Evolutionary conservation across 2,113 vertebrate genomes (phyloP).

Genomic region (Sclerurus mexicanus): DNA sequence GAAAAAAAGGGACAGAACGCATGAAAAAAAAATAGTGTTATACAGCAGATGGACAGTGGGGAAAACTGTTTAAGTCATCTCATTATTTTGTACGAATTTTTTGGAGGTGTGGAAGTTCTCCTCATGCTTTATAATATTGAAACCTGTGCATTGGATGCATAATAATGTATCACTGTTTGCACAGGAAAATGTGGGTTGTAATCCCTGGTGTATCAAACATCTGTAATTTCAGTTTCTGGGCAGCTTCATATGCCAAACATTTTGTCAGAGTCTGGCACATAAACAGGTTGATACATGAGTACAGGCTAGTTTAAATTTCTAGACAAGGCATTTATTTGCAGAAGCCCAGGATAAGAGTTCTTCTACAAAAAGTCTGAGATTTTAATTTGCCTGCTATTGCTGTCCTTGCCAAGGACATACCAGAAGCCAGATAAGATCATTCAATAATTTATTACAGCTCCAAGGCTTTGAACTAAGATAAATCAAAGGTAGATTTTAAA

Average conservation of each 20-base stretch:
- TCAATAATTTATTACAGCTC: constrained; percentile 24
- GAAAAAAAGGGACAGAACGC: background rate
- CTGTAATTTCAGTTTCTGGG: background rate
- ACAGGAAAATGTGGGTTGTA: background rate
- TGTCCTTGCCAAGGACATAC: background rate
- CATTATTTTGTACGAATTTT: background rate
- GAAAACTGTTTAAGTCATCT: background rate
- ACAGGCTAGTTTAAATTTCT: background rate
- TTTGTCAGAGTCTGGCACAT: background rate
- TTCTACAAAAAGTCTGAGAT: background rate
- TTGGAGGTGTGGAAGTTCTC: background rate
- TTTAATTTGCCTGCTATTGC: background rate
- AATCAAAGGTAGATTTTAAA: constrained; percentile 8
- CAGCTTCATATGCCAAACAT: background rate
- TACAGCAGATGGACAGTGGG: background rate
- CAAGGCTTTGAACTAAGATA: background rate
- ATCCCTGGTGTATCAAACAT: background rate
- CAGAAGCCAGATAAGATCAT: background rate
- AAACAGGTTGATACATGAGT: background rate
- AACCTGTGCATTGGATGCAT: background rate
- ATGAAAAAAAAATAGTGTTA: background rate
- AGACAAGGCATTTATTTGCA: background rate
- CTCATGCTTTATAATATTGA: background rate
- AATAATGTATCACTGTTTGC: background rate
- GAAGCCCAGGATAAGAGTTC: background rate